Conservation (phyloP, 2,888 invertebrate genomes). For the Cataglyphis altisquamis region DNA sequence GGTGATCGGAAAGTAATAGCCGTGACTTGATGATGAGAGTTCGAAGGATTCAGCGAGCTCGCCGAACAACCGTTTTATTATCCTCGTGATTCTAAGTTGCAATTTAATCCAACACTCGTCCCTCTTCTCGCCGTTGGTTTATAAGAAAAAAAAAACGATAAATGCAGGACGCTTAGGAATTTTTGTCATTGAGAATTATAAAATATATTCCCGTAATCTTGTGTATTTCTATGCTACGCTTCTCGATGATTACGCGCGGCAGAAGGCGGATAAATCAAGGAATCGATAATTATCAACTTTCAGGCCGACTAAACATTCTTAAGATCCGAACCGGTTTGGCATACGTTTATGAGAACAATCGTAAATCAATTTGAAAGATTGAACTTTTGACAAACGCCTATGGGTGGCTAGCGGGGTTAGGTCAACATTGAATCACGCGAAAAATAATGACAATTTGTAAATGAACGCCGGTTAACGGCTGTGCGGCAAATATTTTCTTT, state of each 20-base stretch:
- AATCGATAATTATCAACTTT: conserved; percentile 55
- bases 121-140: neutral
- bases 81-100: neutral
- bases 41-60: neutral
- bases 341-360: conserved; percentile 53
- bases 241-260: neutral
- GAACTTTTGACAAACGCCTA: conserved; percentile 59
- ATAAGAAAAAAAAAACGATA: neutral
- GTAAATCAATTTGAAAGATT: conserved; percentile 61
- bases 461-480: conserved; percentile 26
- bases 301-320: conserved; percentile 17
- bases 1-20: conserved; percentile 55
- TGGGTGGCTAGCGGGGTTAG: conserved; percentile 51
- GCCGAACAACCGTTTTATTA: neutral
- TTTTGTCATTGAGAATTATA: neutral
- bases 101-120: neutral
- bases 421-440: conserved; percentile 55
- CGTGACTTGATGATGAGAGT: conserved; percentile 34
- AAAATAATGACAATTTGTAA: conserved; percentile 56
- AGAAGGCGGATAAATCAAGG: conserved; percentile 33
- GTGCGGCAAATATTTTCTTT: conserved; percentile 33
- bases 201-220: neutral
- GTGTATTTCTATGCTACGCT: neutral
- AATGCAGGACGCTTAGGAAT: neutral
- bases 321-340: conserved; percentile 52